These are phyloP conservation scores for Uria aalge DNA, from an alignment of 2,113 vertebrate genomes.

Conservation along the genomic window DNA sequence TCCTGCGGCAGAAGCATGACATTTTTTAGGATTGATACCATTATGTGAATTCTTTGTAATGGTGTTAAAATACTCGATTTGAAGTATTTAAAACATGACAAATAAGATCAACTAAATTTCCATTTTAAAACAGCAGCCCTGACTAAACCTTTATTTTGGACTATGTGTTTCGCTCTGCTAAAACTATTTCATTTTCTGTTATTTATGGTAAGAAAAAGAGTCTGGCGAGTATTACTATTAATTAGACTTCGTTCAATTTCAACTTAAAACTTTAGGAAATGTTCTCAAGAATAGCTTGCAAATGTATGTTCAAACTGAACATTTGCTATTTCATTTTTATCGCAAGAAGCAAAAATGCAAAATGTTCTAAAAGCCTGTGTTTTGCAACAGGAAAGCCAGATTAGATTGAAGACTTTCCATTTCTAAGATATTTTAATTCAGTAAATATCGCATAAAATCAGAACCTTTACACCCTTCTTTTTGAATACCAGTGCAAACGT, in stretches of 20 bases:
- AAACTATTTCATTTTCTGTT: slow-evolving; percentile 49
- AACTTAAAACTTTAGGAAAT: not conserved
- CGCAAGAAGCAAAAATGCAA: not conserved
- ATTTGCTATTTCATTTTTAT: not conserved
- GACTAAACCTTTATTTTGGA: not conserved
- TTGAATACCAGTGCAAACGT: not conserved
- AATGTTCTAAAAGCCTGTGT: not conserved
- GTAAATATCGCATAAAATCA: slow-evolving; percentile 55
- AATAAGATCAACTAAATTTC: slow-evolving; percentile 33
- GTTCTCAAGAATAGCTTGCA: not conserved
- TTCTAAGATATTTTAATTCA: slow-evolving; percentile 49
- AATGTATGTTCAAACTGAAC: not conserved
- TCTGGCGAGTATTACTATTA: not conserved
- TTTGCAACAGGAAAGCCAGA: slow-evolving; percentile 31
- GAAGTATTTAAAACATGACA: slow-evolving; percentile 47
- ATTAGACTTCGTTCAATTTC: not conserved
- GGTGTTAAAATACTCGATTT: slow-evolving; percentile 5
- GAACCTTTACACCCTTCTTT: slow-evolving; percentile 13
- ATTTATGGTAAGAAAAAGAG: not conserved
- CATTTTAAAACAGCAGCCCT: slow-evolving; percentile 46
- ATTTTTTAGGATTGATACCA: not conserved
- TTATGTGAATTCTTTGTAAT: not conserved
- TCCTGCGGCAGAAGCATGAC: not conserved
- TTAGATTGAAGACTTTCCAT: slow-evolving; percentile 9
- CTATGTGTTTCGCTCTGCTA: not conserved